A percentile compares a stretch with the other conserved stretches of the same genome.
Evolutionary conservation across 2,888 invertebrate genomes (phyloP).

Genomic region (Pollenia griseotomentosa): DNA sequence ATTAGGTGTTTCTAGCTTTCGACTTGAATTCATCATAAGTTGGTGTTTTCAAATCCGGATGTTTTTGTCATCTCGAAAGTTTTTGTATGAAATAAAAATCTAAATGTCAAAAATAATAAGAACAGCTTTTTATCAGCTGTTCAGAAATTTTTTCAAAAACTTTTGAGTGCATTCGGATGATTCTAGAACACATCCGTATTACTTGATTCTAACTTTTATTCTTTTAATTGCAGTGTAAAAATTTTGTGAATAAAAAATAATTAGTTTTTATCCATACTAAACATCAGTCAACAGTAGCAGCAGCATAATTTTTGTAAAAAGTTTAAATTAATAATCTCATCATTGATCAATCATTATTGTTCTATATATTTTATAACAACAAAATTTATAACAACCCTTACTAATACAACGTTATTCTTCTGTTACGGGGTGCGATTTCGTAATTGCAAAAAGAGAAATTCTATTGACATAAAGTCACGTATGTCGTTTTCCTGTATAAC

Average conservation of each 20-base stretch:
- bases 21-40: too few relatives aligned
- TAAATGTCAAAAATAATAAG: too few relatives aligned
- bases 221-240: constrained; percentile 67
- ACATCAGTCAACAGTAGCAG: constrained; percentile 18
- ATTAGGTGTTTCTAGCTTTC: too few relatives aligned
- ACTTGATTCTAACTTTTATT: not conserved
- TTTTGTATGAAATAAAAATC: too few relatives aligned
- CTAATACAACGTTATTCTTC: not conserved
- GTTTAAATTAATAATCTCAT: constrained; percentile 25
- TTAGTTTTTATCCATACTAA: constrained; percentile 38
- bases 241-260: constrained; percentile 55
- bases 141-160: too few relatives aligned
- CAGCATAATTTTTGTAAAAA: constrained; percentile 41
- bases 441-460: constrained; percentile 25
- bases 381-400: constrained; percentile 5
- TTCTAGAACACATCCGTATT: too few relatives aligned
- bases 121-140: too few relatives aligned
- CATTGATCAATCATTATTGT: constrained; percentile 18
- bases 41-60: too few relatives aligned
- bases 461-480: constrained; percentile 46
- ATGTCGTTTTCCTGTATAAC: constrained; percentile 60
- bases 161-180: too few relatives aligned
- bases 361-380: not conserved
- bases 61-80: too few relatives aligned
- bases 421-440: constrained; percentile 20